Evolutionary conservation across 2,113 vertebrate genomes (phyloP), one percentile per base, ranked within the genome.

Genomic region (Myrmecophaga tridactyla): DNA sequence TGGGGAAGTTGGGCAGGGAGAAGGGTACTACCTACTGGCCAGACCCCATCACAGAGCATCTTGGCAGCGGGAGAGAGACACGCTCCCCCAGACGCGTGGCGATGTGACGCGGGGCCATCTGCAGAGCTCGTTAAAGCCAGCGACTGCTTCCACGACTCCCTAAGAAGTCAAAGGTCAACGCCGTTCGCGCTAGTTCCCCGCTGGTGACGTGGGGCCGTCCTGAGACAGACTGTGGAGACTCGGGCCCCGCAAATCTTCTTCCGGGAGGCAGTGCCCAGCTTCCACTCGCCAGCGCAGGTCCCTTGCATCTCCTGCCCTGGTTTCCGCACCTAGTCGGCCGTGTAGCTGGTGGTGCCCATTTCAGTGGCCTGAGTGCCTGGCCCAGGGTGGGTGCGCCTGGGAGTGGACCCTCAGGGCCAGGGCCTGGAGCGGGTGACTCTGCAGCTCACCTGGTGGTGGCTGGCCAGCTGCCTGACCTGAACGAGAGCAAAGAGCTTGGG

Each of bases 171-270:
- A 69, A 94, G 77, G 56, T 31, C 86, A n/a, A 76, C 4, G 0
- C 18, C 53, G 53, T 21, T 43, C 4, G 1, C 51, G n/a, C 23
- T 6, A 0, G 41, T 14, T n/a, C 25, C 15, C 41, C 46, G 56
- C 34, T 5, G 3, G 46, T 51, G 53, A 7, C n/a, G 1, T 6
- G 3, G 12, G 8, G 78, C 7, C 17, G 69, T 6, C 41, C 41
- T 4, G 2, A 18, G 48, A 5, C 14, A 4, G 63, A 4, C 3
- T 0, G 3, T 7, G 5, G 7, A 0, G 25, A 6, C 41, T 21
- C 53, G 36, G 1, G 56, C 56, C 56, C 56, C 20, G 20, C 56
- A 43, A 29, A 27, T 29, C 69, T n/a, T 46, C 67, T 21, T 29
- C 51, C 3, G n/a, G 39, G 36, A 39, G 23, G 23, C 2, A 4